Evolutionary conservation across 1,140 invertebrate genomes (phyloP), one percentile per base, ranked within the genome.

Genomic region (Ectropis grisescens): DNA sequence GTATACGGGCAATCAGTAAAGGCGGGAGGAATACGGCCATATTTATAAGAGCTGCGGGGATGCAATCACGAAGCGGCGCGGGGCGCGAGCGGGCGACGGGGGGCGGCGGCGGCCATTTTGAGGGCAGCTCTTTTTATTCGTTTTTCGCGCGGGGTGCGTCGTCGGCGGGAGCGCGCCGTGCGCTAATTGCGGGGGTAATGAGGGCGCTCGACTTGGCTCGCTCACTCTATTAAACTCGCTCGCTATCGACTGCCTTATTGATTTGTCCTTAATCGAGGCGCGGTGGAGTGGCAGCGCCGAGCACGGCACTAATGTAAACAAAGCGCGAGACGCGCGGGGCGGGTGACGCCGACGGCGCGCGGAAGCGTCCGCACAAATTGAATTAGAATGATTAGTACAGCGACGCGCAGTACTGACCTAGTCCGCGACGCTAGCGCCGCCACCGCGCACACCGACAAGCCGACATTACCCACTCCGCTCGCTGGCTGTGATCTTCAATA

Each of bases 1-100:
- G 76, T 81, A 83, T 83, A 83, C 74, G 78, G 81, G 81, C 81
- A 83, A 83, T 83, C 81, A 82, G 81, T 82, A 82, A 80, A 80
- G 66, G 71, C 72, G 74, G 69, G 76, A 81, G 76, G 72, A 82
- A 78, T 79, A 79, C 80, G 74, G 78, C 78, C 80, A 82, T 82
- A 82, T 82, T 82, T 82, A 82, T 82, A 82, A 82, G 78, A 79
- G 78, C 75, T 82, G 74, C 74, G 74, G 80, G 80, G 80, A 79
- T 82, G 80, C 80, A 82, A 80, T 82, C 80, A 80, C 75, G 74
- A 82, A 80, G 76, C 69, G 80, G 67, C 65, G 70, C 72, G 70
- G 70, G 72, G 65, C 65, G 43, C 49, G 53, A 59, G 54, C 45
- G 65, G 69, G 57, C 37, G 58, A 31, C 40, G 53, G 58, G 60